Conservation (phyloP, 2,113 vertebrate genomes). For the Urocitellus parryii region DNA sequence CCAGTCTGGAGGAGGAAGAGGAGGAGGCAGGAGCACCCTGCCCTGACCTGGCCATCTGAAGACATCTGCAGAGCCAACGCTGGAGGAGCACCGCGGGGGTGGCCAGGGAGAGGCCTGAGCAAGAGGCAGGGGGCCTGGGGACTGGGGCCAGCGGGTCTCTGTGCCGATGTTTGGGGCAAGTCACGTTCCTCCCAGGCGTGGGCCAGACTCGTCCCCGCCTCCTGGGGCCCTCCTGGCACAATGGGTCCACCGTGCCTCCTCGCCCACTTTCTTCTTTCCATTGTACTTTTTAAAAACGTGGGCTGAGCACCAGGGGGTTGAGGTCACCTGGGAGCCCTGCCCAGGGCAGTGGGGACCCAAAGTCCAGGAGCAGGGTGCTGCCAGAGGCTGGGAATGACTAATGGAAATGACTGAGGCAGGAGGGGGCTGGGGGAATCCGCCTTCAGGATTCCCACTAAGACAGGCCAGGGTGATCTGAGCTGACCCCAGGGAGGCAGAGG, state of each 20-base stretch:
- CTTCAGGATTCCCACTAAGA: neutral
- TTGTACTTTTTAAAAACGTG: neutral
- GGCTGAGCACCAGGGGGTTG: neutral
- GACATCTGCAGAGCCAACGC: neutral
- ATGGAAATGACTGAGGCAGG: no score
- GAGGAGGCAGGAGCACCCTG: neutral
- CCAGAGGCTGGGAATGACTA: neutral
- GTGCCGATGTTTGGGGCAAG: neutral
- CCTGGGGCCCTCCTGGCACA: no score
- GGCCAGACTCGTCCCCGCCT: neutral
- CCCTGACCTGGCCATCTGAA: fast-evolving
- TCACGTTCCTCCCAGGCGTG: neutral
- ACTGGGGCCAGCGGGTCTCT: fast-evolving
- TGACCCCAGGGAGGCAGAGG: neutral
- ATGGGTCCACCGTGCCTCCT: fast-evolving
- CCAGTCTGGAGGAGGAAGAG: neutral
- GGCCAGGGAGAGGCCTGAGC: fast-evolving
- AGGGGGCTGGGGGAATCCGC: neutral
- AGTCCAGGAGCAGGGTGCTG: no score
- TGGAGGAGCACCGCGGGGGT: no score
- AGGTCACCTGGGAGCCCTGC: neutral
- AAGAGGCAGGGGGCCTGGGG: neutral
- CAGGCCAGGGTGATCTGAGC: neutral
- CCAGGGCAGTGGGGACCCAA: no score
- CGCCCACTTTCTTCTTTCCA: no score